Base-by-base conservation (phyloP, 2,888 invertebrate species). In the Cephonodes hylas region DNA sequence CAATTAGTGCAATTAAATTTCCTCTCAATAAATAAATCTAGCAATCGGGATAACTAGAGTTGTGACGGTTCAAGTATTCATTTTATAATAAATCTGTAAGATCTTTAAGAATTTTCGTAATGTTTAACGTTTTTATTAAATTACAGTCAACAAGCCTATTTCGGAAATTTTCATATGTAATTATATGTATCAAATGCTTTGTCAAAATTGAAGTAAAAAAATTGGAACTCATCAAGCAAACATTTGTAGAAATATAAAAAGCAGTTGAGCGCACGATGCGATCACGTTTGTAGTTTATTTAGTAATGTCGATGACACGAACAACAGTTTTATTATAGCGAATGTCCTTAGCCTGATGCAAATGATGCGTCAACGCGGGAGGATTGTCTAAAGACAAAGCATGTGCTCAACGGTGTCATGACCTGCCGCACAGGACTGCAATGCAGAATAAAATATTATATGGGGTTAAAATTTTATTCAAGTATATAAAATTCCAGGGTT, bases 341-440 rank as follows among this genome's bases (percentile, higher is more conserved):
- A 78, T 70, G 69, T 64, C 66, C 62, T 58, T 62, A 63, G 53
- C 42, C 70, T 70, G 71, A 79, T 75, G 77, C 75, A 78, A 77
- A 79, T 76, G 75, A 80, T 77, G 75, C 77, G 67, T 66, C 80
- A 68, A 66, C 79, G 83, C 81, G 82, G 82, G 81, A 80, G 83
- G 75, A 71, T 74, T 64, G 64, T 67, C 70, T 70, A 68, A 63
- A 68, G 72, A 80, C 80, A 78, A 78, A 75, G 77, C 79, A 78
- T 73, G 75, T 81, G 75, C 76, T 78, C 78, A 68, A 71, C 68
- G 72, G 80, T 76, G 64, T 79, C 77, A 75, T 82, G 83, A 83
- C 79, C 79, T 34, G 45, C 46, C 7, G 34, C 38, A n/a, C 25
- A 25, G 46, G 46, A 10, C 1, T n/a, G 59, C 10, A 60, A 23